Conservation (phyloP, 2,113 vertebrate species). For the Passerina amoena region DNA sequence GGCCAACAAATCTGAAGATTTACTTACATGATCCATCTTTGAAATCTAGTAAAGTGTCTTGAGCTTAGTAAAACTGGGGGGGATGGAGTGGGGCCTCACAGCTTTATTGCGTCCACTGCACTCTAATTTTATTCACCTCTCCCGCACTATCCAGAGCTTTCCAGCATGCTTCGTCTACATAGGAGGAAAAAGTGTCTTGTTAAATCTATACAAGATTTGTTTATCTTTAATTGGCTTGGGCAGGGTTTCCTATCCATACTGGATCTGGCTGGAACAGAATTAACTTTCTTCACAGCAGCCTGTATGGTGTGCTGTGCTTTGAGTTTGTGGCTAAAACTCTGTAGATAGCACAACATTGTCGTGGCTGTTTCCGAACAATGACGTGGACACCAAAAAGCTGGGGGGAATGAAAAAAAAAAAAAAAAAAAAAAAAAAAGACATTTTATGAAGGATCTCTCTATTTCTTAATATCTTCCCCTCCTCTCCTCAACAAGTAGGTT, state of each 20-base stretch:
- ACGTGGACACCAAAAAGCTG: not conserved
- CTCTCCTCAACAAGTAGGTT: not conserved
- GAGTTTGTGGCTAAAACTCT: not conserved
- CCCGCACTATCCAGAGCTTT: not conserved
- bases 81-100: not conserved
- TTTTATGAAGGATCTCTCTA: not conserved
- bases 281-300: not conserved
- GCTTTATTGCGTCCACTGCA: not conserved
- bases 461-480: not conserved
- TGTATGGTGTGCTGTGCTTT: not conserved
- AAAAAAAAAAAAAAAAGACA: too few species aligned
- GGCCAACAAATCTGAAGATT: not conserved
- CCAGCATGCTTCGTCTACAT: not conserved
- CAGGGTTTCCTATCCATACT: not conserved
- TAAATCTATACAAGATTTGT: not conserved
- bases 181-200: not conserved
- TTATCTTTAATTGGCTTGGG: not conserved
- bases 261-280: not conserved
- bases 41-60: not conserved
- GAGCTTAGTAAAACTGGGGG: not conserved
- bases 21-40: not conserved
- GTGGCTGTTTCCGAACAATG: not conserved
- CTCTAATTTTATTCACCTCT: not conserved
- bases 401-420: fast-evolving
- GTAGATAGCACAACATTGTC: too few species aligned